Evolutionary conservation across 2,888 invertebrate genomes (phyloP).

Genomic region (Acleris laterana): DNA sequence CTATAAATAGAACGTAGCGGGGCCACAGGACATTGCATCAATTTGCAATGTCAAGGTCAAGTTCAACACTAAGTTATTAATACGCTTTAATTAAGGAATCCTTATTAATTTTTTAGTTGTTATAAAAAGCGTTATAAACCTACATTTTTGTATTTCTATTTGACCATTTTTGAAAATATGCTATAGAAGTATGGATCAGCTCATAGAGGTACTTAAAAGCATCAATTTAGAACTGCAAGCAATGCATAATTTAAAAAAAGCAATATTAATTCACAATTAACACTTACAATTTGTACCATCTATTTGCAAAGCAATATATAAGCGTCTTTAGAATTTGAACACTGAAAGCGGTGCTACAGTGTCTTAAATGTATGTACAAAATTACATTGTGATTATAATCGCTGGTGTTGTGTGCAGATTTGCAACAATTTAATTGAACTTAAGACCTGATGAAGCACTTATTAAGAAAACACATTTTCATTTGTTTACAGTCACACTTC

Average conservation of each 20-base stretch:
- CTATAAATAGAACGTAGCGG: slow-evolving; percentile 25
- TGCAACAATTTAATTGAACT: slow-evolving; percentile 68
- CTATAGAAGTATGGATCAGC: not conserved
- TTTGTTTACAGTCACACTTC: slow-evolving; percentile 28
- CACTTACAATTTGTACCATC: slow-evolving; percentile 43
- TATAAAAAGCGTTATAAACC: too few relatives aligned
- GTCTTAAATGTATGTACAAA: slow-evolving; percentile 66
- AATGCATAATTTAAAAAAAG: not conserved
- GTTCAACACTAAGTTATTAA: not conserved
- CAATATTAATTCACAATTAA: not conserved
- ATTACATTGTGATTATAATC: slow-evolving; percentile 79
- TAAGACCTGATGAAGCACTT: slow-evolving; percentile 72
- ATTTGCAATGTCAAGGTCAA: slow-evolving; percentile 18
- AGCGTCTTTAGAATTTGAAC: slow-evolving; percentile 41
- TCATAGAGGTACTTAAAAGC: not conserved
- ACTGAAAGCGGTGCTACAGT: slow-evolving; percentile 73
- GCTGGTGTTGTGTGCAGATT: slow-evolving; percentile 76
- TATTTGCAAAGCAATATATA: slow-evolving; percentile 49
- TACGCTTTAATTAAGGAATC: not conserved
- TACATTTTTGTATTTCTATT: too few relatives aligned
- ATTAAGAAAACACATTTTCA: slow-evolving; percentile 59
- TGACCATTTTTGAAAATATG: not conserved
- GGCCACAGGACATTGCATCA: slow-evolving; percentile 1
- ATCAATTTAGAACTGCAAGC: too few relatives aligned
- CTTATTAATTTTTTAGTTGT: not conserved